Percentiles rank a stretch among this genome's conserved stretches.
phyloP scores from a whole-genome alignment of 1,140 invertebrate species.

The Drosophila obscura region DNA sequence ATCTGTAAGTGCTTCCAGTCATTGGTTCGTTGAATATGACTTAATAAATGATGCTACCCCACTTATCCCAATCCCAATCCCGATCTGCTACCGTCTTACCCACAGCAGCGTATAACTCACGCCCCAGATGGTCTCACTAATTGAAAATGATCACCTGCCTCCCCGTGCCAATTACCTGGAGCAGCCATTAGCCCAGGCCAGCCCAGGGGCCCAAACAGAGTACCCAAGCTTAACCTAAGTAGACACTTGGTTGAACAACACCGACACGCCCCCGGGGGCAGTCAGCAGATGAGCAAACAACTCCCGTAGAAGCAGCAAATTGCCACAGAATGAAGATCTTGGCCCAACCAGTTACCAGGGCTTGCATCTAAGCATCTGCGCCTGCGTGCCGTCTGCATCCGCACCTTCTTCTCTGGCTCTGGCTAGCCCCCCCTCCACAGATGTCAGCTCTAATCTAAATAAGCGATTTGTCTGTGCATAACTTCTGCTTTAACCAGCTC shows the following conservation, averaged over 20 bases:
- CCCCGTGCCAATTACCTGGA: constrained; percentile 27
- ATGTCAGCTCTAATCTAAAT: constrained; percentile 77
- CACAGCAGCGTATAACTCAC: constrained; percentile 50
- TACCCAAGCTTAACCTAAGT: constrained; percentile 56
- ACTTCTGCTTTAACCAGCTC: constrained; percentile 49
- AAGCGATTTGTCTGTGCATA: constrained; percentile 75
- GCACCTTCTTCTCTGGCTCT: constrained; percentile 2
- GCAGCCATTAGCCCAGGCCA: constrained; percentile 1
- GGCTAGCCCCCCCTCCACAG: constrained; percentile 9
- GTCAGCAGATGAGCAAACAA: constrained; percentile 22
- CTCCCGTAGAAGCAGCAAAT: background rate
- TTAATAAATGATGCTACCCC: constrained; percentile 46
- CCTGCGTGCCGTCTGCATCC: constrained; percentile 25
- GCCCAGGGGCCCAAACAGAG: constrained; percentile 2
- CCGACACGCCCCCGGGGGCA: constrained; percentile 43
- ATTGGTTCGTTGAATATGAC: constrained; percentile 49
- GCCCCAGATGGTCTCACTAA: constrained; percentile 40
- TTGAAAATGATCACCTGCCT: constrained; percentile 69
- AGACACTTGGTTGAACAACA: constrained; percentile 66
- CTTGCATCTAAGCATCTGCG: constrained; percentile 21
- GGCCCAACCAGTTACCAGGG: constrained; percentile 23
- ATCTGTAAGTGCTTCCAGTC: constrained; percentile 46
- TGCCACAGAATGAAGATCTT: constrained; percentile 47
- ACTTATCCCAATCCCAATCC: constrained; percentile 20
- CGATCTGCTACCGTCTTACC: constrained; percentile 59